A percentile compares a stretch with the other conserved stretches of the same genome.
These are phyloP conservation scores for Rotaria magnacalcarata DNA, from an alignment of 2,888 invertebrate genomes.

Conservation along the genomic window DNA sequence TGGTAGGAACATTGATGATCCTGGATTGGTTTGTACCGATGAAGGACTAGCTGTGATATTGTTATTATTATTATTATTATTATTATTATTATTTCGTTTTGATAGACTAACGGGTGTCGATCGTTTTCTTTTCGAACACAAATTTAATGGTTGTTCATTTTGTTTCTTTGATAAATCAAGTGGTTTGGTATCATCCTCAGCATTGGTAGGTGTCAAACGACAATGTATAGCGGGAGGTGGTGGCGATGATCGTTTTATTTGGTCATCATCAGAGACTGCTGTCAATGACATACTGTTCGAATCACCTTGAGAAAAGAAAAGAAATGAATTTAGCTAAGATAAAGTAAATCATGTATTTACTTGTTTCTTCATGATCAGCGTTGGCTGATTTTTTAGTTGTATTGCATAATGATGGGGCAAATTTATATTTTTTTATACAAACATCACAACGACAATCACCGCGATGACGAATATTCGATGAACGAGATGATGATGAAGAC, in stretches of 20 bases:
- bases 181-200: not conserved
- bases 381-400: not conserved
- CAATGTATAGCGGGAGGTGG: not conserved
- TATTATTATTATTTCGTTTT: not conserved
- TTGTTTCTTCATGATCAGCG: too few relatives aligned
- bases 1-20: not conserved
- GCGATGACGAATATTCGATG: conserved; percentile 40
- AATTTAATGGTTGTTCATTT: not conserved
- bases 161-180: not conserved
- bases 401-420: not conserved
- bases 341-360: too few relatives aligned
- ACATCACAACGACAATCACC: conserved; percentile 43
- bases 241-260: not conserved
- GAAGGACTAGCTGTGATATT: too few relatives aligned
- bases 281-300: conserved; percentile 4
- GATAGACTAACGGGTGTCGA: not conserved
- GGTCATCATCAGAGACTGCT: not conserved
- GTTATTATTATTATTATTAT: not conserved
- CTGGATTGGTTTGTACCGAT: too few relatives aligned
- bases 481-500: conserved; percentile 4
- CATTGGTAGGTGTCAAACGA: not conserved
- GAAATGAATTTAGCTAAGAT: too few relatives aligned
- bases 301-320: not conserved
- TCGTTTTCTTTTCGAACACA: not conserved
- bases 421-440: conserved; percentile 46